Base-by-base conservation (phyloP, 2,888 invertebrate genomes). In the Archips xylosteana region DNA sequence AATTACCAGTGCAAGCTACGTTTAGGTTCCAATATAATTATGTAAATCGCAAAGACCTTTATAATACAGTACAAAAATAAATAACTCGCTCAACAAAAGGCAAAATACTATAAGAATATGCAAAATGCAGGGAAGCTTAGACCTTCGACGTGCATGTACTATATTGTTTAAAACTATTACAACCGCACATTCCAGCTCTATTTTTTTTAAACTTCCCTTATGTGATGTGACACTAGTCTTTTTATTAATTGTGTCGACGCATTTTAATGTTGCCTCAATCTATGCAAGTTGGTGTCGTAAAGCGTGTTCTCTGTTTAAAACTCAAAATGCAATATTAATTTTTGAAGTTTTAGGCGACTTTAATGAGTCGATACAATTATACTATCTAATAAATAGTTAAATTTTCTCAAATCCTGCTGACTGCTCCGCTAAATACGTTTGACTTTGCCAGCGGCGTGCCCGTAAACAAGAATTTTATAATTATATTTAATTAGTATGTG, bases 21-120 rank as follows among this genome's bases (percentile, higher is more conserved):
- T 65, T 74, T 54, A 70, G 23, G 36, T 70, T 70, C 51, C 59
- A 70, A 70, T 74, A 73, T 54, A 72, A 47, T 61, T 64, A 65
- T 74, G 60, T 74, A 74, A 74, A 74, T 70, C 70, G 70, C 70
- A 70, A 74, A 74, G 69, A 60, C 60, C 69, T 74, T 23, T 70
- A 74, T 54, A 61, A 61, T 65, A 70, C 42, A 23, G 74, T 74
- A 74, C 65, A 74, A 74, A 74, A 74, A 74, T 74, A 74, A 74
- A 70, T 74, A 64, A 70, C 36, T 74, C 54, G 51, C 63, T 60
- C 15, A 47, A 72, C 49, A 60, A 69, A 69, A 70, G 62, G 67
- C 69, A 69, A 57, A 69, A 10, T 4, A 39, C 51, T 15, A 15
- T 64, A 66, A 47, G 45, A 42, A 68, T 65, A 65, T 70, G 51